phyloP scores from a whole-genome alignment of 2,113 vertebrate species.

The Chamaea fasciata region DNA sequence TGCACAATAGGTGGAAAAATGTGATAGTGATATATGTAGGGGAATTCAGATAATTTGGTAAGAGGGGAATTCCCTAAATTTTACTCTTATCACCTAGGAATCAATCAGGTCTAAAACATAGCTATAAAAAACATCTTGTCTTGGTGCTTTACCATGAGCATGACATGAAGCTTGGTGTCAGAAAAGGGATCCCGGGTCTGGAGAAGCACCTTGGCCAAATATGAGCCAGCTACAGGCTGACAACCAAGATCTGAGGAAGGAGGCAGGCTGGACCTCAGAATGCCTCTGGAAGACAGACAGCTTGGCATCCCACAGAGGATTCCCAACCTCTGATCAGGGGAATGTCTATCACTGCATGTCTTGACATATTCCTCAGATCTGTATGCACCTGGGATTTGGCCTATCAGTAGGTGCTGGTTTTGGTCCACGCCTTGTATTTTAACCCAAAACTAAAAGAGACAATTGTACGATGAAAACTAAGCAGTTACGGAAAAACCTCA shows the following conservation, averaged over 20 bases:
- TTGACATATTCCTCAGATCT: background rate
- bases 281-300: accelerated
- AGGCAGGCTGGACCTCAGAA: background rate
- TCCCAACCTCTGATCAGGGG: background rate
- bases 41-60: background rate
- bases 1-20: background rate
- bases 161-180: background rate
- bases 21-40: background rate
- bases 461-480: background rate
- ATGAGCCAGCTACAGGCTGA: background rate
- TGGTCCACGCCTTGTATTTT: background rate
- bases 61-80: background rate
- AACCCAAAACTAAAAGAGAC: background rate
- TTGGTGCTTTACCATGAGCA: accelerated
- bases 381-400: background rate
- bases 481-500: background rate
- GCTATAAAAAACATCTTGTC: background rate
- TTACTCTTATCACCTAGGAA: background rate
- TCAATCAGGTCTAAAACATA: background rate
- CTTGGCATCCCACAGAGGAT: accelerated
- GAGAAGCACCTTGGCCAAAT: background rate
- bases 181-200: background rate
- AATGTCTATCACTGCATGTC: accelerated
- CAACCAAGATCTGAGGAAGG: background rate
- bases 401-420: background rate